These are phyloP conservation scores for Agrochola lychnidis DNA, from an alignment of 2,888 invertebrate genomes.

Conservation along the genomic window DNA sequence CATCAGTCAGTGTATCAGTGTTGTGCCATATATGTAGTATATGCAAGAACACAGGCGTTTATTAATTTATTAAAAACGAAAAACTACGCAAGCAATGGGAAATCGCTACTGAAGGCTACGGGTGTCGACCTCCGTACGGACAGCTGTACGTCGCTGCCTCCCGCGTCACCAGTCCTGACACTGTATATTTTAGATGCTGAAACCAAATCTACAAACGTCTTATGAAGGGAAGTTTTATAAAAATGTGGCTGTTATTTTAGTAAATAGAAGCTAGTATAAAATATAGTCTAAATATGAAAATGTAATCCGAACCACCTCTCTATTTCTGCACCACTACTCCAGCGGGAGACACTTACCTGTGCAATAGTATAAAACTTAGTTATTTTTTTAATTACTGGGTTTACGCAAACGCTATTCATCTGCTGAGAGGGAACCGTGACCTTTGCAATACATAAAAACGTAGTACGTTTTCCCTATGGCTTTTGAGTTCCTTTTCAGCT, in stretches of 20 bases:
- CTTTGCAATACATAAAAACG: constrained; percentile 21
- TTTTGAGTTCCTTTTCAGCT: constrained; percentile 8
- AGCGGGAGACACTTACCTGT: not conserved
- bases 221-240: not conserved
- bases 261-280: not conserved
- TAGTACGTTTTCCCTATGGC: not conserved
- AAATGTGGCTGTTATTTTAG: not conserved
- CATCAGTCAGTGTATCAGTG: no score
- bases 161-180: no score
- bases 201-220: not conserved
- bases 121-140: no score
- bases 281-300: not conserved
- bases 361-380: not conserved
- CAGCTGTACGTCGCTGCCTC: no score
- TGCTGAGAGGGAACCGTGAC: not conserved
- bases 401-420: constrained; percentile 37
- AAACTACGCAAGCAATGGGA: no score
- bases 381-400: constrained; percentile 32
- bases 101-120: no score
- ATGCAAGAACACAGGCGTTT: no score
- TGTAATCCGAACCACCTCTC: not conserved
- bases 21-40: no score
- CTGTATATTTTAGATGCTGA: no score
- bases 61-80: no score
- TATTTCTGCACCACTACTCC: not conserved